phyloP scores from a whole-genome alignment of 2,888 invertebrate genomes.

The Lydus trimaculatus region DNA sequence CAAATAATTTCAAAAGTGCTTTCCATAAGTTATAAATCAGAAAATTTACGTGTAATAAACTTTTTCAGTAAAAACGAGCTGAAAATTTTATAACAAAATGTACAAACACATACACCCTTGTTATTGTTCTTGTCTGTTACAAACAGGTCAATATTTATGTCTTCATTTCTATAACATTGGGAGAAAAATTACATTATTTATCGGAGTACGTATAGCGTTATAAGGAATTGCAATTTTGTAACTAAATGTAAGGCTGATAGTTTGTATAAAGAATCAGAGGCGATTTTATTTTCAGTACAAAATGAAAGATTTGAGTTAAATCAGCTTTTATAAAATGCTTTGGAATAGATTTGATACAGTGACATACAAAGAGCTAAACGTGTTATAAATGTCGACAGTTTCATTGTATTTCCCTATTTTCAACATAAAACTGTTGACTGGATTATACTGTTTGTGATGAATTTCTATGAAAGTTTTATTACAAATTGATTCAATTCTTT shows the following conservation, averaged over 20 bases:
- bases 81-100: no score
- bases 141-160: background rate
- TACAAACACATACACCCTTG: background rate
- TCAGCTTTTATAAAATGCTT: no score
- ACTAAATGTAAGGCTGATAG: conserved; percentile 43
- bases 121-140: background rate
- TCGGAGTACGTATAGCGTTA: background rate
- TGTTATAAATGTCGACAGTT: conserved; percentile 46
- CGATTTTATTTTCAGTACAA: background rate
- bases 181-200: background rate
- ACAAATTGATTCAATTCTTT: background rate
- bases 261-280: conserved; percentile 34
- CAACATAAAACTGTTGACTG: background rate
- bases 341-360: conserved; percentile 49
- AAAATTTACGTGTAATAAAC: background rate
- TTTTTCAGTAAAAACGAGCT: no score
- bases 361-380: conserved; percentile 50
- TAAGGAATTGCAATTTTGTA: conserved; percentile 20
- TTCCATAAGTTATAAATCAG: background rate
- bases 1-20: background rate
- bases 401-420: conserved; percentile 42
- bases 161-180: background rate
- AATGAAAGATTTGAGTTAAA: conserved; percentile 50
- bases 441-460: background rate
- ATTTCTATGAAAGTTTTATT: background rate